Conservation (phyloP, 2,113 vertebrate species). For the Petrocephalus microphthalmus region DNA sequence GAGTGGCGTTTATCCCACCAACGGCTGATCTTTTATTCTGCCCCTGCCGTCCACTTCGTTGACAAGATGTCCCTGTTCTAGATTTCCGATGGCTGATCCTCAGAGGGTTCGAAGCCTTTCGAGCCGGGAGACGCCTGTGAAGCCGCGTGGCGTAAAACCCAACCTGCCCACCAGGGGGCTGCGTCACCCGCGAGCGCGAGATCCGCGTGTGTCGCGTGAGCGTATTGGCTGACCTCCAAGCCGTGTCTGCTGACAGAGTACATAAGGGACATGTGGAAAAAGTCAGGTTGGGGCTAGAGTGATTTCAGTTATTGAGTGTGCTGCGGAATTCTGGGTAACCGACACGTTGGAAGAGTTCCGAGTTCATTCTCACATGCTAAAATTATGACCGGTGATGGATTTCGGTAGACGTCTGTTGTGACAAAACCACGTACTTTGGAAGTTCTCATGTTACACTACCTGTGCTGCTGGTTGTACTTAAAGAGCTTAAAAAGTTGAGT, state of each 20-base stretch:
- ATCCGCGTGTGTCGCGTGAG: background rate
- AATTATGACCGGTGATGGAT: background rate
- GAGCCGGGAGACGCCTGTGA: background rate
- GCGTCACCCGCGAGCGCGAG: background rate
- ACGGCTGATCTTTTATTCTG: slow-evolving; percentile 15
- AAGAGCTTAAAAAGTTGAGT: background rate
- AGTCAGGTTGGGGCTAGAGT: background rate
- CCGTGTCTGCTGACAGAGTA: background rate
- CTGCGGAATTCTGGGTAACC: background rate
- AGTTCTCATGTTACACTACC: background rate
- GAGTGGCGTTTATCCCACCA: background rate
- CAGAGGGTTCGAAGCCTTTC: background rate
- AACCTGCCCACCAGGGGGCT: background rate
- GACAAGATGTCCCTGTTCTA: background rate
- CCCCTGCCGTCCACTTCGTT: background rate
- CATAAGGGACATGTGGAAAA: background rate
- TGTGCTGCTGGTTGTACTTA: background rate
- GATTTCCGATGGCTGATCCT: slow-evolving; percentile 3
- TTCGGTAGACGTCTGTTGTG: background rate
- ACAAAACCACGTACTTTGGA: background rate
- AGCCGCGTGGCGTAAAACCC: background rate
- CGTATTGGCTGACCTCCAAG: background rate
- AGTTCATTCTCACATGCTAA: background rate
- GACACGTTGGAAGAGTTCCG: background rate
- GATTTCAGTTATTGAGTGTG: background rate